These are phyloP conservation scores for Molanna angustata DNA, from an alignment of 2,888 invertebrate genomes.

Conservation along the genomic window DNA sequence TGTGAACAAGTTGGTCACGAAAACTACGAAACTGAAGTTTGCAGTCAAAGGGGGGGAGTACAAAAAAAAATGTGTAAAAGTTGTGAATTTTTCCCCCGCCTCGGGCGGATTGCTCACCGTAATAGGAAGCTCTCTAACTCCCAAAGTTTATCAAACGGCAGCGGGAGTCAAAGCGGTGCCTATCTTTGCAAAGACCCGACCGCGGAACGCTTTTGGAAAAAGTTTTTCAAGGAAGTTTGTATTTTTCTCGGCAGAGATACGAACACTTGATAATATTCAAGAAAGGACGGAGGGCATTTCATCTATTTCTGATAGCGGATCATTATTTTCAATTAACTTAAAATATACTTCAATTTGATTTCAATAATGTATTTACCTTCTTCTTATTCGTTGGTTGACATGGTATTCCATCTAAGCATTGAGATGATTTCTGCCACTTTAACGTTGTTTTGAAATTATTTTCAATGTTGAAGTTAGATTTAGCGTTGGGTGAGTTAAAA, in stretches of 20 bases:
- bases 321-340: too few relatives aligned
- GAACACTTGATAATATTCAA: slow-evolving; percentile 11
- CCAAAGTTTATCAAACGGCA: slow-evolving; percentile 9
- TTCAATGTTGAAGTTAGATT: too few relatives aligned
- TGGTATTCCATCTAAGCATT: too few relatives aligned
- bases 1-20: neutral
- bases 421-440: too few relatives aligned
- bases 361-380: too few relatives aligned
- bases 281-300: too few relatives aligned
- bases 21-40: neutral
- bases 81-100: neutral
- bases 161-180: slow-evolving; percentile 8
- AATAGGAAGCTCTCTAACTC: slow-evolving; percentile 9
- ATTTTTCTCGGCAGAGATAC: slow-evolving; percentile 2
- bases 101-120: neutral
- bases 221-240: slow-evolving; percentile 4
- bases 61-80: too few relatives aligned
- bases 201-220: slow-evolving; percentile 6
- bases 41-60: neutral
- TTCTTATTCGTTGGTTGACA: too few relatives aligned
- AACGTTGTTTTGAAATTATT: too few relatives aligned
- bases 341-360: too few relatives aligned
- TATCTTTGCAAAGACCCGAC: neutral
- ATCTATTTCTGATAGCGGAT: too few relatives aligned
- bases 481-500: too few relatives aligned